A percentile compares a stretch with the other conserved stretches of the same genome.
Conservation (phyloP, 2,888 invertebrate species). For the Zele albiditarsus region DNA sequence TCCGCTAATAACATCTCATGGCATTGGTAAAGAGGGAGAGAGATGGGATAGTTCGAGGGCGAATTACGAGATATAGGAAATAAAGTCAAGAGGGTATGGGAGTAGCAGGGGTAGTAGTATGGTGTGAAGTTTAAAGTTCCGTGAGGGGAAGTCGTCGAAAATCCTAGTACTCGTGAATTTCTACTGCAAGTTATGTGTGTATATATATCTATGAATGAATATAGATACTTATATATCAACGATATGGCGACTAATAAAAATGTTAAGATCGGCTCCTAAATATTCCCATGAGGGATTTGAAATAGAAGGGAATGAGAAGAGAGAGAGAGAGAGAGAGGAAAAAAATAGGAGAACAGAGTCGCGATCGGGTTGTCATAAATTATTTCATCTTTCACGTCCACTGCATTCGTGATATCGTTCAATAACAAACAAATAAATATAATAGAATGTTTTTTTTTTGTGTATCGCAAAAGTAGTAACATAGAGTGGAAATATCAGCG, state of each 20-base stretch:
- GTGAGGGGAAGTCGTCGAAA: constrained; percentile 12
- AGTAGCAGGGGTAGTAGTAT: not conserved
- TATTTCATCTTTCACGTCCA: not conserved
- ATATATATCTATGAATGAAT: not conserved
- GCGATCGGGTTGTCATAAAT: not conserved
- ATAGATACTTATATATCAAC: not conserved
- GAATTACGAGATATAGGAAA: constrained; percentile 17
- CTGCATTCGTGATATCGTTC: not conserved
- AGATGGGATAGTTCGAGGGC: constrained; percentile 6
- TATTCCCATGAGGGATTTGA: constrained; percentile 13
- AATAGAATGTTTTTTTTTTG: too few species aligned
- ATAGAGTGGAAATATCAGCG: too few species aligned
- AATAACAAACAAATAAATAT: constrained; percentile 21
- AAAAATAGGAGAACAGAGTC: not conserved
- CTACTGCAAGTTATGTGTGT: not conserved
- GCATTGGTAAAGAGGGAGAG: constrained; percentile 12
- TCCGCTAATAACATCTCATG: constrained; percentile 54
- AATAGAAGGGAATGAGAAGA: not conserved
- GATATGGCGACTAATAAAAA: constrained; percentile 26
- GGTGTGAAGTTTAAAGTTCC: constrained; percentile 34
- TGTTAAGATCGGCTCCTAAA: constrained; percentile 2
- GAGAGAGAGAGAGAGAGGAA: constrained; percentile 5
- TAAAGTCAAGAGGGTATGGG: constrained; percentile 29
- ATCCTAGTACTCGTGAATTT: constrained; percentile 19
- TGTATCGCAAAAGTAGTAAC: too few species aligned